These are phyloP conservation scores for Dromaius novaehollandiae DNA, from an alignment of 2,113 vertebrate species.

Conservation along the genomic window DNA sequence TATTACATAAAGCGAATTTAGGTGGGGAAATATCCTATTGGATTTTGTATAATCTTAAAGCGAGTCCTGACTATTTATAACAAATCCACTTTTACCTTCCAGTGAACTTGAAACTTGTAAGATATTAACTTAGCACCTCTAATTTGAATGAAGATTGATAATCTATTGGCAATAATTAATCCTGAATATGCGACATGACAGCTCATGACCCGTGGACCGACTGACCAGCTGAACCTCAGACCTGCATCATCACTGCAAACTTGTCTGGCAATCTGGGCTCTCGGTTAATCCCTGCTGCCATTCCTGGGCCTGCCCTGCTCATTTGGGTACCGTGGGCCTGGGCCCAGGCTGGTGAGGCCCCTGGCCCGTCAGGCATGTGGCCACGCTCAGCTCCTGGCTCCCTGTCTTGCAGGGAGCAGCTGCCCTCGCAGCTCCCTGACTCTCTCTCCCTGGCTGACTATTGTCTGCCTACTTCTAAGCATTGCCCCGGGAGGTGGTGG, in stretches of 20 bases:
- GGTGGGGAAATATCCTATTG: not conserved
- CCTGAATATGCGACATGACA: not conserved
- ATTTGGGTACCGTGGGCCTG: rapidly evolving
- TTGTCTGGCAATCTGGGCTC: no score
- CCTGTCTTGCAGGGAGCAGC: not conserved
- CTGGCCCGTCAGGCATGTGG: rapidly evolving
- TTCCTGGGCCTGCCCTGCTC: not conserved
- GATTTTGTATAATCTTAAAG: not conserved
- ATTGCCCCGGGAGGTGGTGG: not conserved
- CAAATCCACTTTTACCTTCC: not conserved
- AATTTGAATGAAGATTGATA: conserved; percentile 4
- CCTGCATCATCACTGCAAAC: no score
- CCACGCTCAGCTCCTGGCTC: not conserved
- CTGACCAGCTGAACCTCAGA: not conserved
- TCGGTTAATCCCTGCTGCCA: rapidly evolving
- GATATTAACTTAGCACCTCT: conserved; percentile 17
- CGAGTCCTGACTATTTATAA: not conserved
- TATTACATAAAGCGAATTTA: not conserved
- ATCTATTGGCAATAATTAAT: conserved; percentile 39
- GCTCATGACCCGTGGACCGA: not conserved
- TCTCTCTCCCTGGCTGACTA: not conserved
- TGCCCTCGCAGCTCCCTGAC: rapidly evolving
- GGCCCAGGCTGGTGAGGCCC: not conserved
- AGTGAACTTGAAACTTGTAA: not conserved
- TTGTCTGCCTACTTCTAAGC: not conserved